Evolutionary conservation across 2,797 vertebrate genomes (phyloP), one percentile per base, ranked within the genome.

Genomic region (Cercopithecus petaurista): DNA sequence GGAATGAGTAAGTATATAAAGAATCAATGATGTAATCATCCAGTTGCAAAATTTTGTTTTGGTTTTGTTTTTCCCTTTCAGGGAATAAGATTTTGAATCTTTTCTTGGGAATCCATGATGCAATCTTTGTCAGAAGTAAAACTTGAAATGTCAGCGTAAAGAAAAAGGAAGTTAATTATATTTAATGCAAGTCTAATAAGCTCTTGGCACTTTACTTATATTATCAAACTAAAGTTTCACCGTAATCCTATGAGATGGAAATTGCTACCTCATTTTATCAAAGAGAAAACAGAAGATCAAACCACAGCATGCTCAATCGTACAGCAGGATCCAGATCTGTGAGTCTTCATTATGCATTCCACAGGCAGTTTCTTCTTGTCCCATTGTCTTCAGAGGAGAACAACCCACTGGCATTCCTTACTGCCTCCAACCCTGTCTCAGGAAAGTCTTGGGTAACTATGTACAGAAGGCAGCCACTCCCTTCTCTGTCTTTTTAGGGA

Each of bases 41-140:
- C 55, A 46, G 17, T 33, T 80, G 5, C 28, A 4, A 30, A 28
- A 28, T 22, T 36, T 75, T 61, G 11, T 41, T 59, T 95, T 43
- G 28, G 48, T 82, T 93, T 86, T 67, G 84, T 90, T 64, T 90
- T 91, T 93, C 90, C 48, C 28, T 91, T 94, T n/a, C 33, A 73
- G 84, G 43, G 8, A 26, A 4, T 12, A 89, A 92, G 75, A 50
- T 90, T 77, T 15, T 73, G 14, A 72, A 55, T 52, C 21, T 80
- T 84, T 92, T 85, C 67, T 72, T 70, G 24, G 30, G 9, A 72
- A 89, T 83, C 30, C 4, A 14, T 55, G 30, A 81, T 8, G 88
- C 83, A 36, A 4, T 82, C 36, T 75, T 89, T 86, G 57, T n/a
- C 39, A 64, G 19, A 76, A 93, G 21, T n/a, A 87, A 77, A 91